Evolutionary conservation across 2,113 vertebrate genomes (phyloP).

Genomic region (Ciconia stormi): DNA sequence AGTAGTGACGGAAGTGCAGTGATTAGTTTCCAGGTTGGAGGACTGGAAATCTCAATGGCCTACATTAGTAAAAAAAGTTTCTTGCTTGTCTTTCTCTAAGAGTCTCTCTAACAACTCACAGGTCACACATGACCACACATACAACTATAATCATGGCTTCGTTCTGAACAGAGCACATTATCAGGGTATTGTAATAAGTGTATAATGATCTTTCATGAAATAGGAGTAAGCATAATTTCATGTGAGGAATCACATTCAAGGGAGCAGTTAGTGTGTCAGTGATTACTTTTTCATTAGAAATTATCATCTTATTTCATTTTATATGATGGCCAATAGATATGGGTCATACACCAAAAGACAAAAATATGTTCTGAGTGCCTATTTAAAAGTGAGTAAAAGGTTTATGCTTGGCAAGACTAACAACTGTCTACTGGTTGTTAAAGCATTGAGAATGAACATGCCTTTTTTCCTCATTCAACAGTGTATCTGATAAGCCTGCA

Average conservation of each 20-base stretch:
- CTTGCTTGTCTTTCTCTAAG: neutral
- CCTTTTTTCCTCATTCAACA: neutral
- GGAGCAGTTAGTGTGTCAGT: neutral
- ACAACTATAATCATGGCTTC: neutral
- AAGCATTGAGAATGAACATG: neutral
- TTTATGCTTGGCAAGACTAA: neutral
- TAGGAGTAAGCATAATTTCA: constrained; percentile 18
- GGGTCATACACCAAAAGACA: neutral
- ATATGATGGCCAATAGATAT: neutral
- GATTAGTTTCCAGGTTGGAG: neutral
- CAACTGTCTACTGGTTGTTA: neutral
- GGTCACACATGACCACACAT: neutral
- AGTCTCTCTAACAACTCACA: neutral
- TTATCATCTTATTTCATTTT: neutral
- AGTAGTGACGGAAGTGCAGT: neutral
- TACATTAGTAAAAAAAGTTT: neutral
- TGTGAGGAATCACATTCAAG: neutral
- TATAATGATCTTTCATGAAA: constrained; percentile 9
- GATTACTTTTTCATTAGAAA: constrained; percentile 44
- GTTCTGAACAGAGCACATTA: neutral
- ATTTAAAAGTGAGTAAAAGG: constrained; percentile 29
- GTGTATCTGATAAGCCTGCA: neutral
- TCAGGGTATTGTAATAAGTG: neutral
- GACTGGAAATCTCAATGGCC: neutral
- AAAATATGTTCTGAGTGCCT: neutral